These are phyloP conservation scores for Poecile atricapillus DNA, from an alignment of 2,113 vertebrate species.

Conservation along the genomic window DNA sequence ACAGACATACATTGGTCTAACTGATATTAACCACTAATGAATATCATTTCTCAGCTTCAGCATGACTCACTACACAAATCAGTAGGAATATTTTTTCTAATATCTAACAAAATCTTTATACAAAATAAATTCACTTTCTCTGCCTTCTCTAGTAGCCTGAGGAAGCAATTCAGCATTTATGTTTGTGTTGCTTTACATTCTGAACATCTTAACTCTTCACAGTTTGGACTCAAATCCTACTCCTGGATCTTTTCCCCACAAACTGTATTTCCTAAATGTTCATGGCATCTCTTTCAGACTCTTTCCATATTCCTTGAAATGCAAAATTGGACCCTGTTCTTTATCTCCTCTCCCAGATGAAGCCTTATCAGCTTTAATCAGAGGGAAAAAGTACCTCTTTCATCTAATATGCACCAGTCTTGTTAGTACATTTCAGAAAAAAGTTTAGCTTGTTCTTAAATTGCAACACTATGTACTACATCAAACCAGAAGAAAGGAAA, in stretches of 20 bases:
- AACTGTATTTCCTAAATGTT: neutral
- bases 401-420: neutral
- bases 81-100: neutral
- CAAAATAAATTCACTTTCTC: neutral
- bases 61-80: neutral
- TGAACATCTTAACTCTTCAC: neutral
- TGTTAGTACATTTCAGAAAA: neutral
- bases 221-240: neutral
- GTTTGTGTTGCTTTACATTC: neutral
- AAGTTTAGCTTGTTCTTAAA: neutral
- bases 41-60: neutral
- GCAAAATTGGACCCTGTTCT: neutral
- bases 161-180: neutral
- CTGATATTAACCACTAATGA: neutral
- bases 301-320: neutral
- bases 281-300: neutral
- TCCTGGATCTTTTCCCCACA: neutral
- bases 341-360: neutral
- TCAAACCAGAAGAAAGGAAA: neutral
- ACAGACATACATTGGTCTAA: neutral
- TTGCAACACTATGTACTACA: neutral
- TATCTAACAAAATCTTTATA: neutral
- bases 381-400: neutral
- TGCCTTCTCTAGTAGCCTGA: neutral
- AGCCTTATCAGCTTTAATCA: neutral